phyloP scores from a whole-genome alignment of 2,888 invertebrate species.

The Cenopis cana region DNA sequence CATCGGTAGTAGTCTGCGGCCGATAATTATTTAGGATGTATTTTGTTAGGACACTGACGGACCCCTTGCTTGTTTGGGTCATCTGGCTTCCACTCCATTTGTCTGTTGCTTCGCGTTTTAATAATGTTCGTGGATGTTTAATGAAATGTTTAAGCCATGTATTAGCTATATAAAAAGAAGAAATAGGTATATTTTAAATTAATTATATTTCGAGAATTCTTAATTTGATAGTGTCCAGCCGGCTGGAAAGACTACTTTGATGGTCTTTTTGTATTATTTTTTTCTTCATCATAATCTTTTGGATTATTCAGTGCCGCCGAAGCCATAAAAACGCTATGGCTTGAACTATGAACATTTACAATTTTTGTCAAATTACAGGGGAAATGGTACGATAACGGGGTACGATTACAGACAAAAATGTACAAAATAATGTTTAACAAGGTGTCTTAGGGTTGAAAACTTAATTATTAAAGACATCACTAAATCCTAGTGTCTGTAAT shows the following conservation, averaged over 20 bases:
- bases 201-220: no score
- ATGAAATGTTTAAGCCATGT: constrained; percentile 28
- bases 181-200: no score
- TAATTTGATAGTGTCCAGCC: no score
- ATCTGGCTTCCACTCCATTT: constrained; percentile 66
- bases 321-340: no score
- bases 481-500: no score
- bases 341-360: no score
- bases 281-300: no score
- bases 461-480: neutral
- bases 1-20: constrained; percentile 50
- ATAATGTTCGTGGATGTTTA: constrained; percentile 51
- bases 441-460: neutral
- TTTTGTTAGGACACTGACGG: constrained; percentile 76
- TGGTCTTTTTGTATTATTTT: no score
- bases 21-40: constrained; percentile 77
- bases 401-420: neutral
- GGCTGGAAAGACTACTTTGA: no score
- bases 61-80: constrained; percentile 68
- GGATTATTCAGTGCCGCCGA: no score
- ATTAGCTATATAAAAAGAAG: neutral
- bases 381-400: no score
- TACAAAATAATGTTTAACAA: neutral
- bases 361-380: no score
- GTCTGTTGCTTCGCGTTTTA: constrained; percentile 60